Percentiles rank a stretch among this genome's conserved stretches.
Evolutionary conservation across 2,797 vertebrate species (phyloP).

Genomic region (Champsocephalus gunnari): DNA sequence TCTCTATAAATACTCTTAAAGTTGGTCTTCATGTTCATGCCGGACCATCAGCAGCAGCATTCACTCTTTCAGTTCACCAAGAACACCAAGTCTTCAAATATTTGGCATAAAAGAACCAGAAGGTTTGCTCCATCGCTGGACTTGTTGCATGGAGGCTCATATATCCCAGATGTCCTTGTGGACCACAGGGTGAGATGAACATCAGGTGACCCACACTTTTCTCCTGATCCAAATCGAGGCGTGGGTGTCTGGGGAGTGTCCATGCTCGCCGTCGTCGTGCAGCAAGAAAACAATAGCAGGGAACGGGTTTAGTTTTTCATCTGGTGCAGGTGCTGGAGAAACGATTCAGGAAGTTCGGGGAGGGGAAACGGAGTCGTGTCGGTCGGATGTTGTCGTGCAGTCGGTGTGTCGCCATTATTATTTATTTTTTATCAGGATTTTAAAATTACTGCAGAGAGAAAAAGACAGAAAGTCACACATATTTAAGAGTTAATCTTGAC

Average conservation of each 20-base stretch:
- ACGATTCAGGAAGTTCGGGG: slow-evolving; percentile 26
- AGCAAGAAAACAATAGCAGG: slow-evolving; percentile 60
- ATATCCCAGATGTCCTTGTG: no score
- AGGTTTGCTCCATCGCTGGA: no score
- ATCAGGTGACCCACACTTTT: slow-evolving; percentile 4
- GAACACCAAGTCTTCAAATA: no score
- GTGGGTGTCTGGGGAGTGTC: slow-evolving; percentile 21
- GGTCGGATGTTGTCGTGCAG: slow-evolving; percentile 24
- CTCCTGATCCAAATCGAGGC: neutral
- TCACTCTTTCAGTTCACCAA: no score
- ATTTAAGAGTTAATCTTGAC: no score
- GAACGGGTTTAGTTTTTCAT: slow-evolving; percentile 36
- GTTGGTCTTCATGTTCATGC: no score
- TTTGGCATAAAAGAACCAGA: no score
- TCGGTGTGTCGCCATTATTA: neutral
- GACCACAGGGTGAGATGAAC: slow-evolving; percentile 10
- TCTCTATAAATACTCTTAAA: no score
- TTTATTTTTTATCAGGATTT: slow-evolving; percentile 72
- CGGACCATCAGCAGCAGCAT: no score
- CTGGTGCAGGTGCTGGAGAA: slow-evolving; percentile 45
- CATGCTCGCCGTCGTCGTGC: slow-evolving; percentile 68
- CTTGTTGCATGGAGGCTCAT: no score
- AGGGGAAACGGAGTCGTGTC: neutral
- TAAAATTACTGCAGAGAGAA: slow-evolving; percentile 77
- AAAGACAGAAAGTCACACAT: slow-evolving; percentile 4